Base-by-base conservation (phyloP, 2,888 invertebrate genomes). In the Halictus ligatus region DNA sequence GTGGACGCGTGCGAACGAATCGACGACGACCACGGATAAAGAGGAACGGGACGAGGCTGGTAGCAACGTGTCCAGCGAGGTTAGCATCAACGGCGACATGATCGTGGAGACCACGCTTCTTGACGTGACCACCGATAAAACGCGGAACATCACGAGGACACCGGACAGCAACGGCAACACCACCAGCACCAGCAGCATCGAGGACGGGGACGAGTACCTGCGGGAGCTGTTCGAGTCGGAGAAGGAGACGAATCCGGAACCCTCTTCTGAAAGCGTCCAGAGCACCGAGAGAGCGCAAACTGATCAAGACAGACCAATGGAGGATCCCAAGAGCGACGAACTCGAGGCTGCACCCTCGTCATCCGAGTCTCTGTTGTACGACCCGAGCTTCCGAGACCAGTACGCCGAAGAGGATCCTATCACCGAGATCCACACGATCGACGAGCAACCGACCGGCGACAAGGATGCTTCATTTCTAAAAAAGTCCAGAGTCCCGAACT, bases 81-180 rank as follows among this genome's bases (percentile, higher is more conserved):
- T 93, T 74, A 93, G 90, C 78, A 92, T 94, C 48, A 92, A 92
- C 50, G 91, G 90, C 18, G 94, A 94, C 80, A 91, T 93, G 58
- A 91, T 94, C 12, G 73, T 93, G 48, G 94, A 94, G 76, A 93
- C 94, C 7, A 94, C 94, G 13, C 83, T 93, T n/a, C 76, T 93
- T 40, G 92, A 93, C 80, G 87, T 93, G 3, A 92, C 92, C 84
- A 89, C 90, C 0, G 89, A 81, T 18, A 89, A 87, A 25, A 43
- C 78, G n/a, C 78, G 78, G 13, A 93, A 92, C 75, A 71, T 46
- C 15, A 85, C 89, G 8, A 75, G 48, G 21, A 58, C 69, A 13
- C 48, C 79, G 12, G 76, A 78, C 12, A 58, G 10, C 35, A 35
- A 35, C 35, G 35, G 35, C 35, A 35, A 35, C 5, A 35, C 35